Conservation (phyloP, 1,140 invertebrate genomes). For the Calephelis nemesis region DNA sequence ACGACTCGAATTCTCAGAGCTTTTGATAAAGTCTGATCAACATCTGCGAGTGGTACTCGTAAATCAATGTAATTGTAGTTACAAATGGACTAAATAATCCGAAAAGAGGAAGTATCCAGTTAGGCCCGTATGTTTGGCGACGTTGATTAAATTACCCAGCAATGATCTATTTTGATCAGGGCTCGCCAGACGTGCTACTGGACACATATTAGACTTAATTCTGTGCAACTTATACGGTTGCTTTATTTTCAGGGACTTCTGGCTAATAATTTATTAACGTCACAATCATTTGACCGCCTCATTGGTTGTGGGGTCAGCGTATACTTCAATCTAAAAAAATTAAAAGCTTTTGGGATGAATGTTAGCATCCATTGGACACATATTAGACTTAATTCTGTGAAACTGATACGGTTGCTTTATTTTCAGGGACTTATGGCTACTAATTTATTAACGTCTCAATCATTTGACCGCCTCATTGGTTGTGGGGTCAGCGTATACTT, state of each 20-base stretch:
- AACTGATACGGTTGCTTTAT: not conserved
- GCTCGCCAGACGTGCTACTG: conserved; percentile 3
- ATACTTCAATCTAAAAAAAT: too few species aligned
- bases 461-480: too few species aligned
- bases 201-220: conserved; percentile 1
- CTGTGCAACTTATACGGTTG: not conserved
- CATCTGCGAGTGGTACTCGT: conserved; percentile 6
- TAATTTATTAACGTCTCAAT: too few species aligned
- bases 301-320: too few species aligned
- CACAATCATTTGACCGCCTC: too few species aligned
- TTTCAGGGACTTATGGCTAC: not conserved
- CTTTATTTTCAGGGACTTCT: not conserved
- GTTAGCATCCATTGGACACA: not conserved
- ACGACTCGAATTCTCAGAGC: too few species aligned
- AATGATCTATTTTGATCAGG: conserved; percentile 15
- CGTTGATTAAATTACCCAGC: conserved; percentile 16
- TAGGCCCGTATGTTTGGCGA: conserved; percentile 17
- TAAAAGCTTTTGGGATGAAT: too few species aligned
- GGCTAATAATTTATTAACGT: too few species aligned
- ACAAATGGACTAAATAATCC: conserved; percentile 15
- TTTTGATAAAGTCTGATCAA: too few species aligned
- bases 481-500: too few species aligned
- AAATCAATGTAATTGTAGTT: conserved; percentile 12
- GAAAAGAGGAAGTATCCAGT: conserved; percentile 14
- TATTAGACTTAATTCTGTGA: not conserved